Conservation (phyloP, 2,113 vertebrate genomes). For the Lampris megalopsis region DNA sequence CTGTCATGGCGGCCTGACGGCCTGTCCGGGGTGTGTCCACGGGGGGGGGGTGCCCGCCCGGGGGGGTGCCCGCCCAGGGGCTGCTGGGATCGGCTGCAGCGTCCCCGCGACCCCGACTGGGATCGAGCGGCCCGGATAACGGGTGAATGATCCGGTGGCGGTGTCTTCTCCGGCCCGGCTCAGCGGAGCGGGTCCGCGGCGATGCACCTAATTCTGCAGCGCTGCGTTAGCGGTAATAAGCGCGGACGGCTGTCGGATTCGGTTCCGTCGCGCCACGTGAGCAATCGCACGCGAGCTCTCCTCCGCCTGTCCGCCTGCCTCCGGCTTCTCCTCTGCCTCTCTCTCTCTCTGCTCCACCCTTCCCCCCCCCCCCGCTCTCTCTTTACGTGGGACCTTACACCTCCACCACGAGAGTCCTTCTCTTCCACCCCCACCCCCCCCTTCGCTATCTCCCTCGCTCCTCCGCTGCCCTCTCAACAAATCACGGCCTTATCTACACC, state of each 20-base stretch:
- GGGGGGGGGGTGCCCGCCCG: too few relatives aligned
- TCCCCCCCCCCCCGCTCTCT: slow-evolving; percentile 14
- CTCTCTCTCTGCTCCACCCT: not conserved
- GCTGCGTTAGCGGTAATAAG: slow-evolving; percentile 78
- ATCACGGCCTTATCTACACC: slow-evolving; percentile 72
- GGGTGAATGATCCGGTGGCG: slow-evolving; percentile 56
- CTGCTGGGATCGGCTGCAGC: too few relatives aligned
- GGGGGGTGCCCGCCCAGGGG: too few relatives aligned
- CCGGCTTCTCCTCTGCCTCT: slow-evolving; percentile 45
- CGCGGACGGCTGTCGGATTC: slow-evolving; percentile 79
- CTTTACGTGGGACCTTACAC: not conserved
- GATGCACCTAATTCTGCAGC: slow-evolving; percentile 79
- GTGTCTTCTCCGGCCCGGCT: slow-evolving; percentile 61
- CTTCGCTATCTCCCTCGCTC: slow-evolving; percentile 63
- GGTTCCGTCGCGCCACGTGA: slow-evolving; percentile 72
- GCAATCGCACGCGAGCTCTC: slow-evolving; percentile 46
- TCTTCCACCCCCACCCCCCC: slow-evolving; percentile 30
- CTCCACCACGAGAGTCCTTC: slow-evolving; percentile 3
- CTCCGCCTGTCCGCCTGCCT: slow-evolving; percentile 63
- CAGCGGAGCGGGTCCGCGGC: slow-evolving; percentile 61
- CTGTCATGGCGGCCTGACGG: too few relatives aligned
- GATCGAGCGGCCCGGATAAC: too few relatives aligned
- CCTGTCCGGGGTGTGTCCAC: too few relatives aligned
- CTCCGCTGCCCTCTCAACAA: slow-evolving; percentile 69
- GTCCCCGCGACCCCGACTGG: too few relatives aligned